phyloP scores from a whole-genome alignment of 1,140 invertebrate genomes.

The Platyscapa corneri region DNA sequence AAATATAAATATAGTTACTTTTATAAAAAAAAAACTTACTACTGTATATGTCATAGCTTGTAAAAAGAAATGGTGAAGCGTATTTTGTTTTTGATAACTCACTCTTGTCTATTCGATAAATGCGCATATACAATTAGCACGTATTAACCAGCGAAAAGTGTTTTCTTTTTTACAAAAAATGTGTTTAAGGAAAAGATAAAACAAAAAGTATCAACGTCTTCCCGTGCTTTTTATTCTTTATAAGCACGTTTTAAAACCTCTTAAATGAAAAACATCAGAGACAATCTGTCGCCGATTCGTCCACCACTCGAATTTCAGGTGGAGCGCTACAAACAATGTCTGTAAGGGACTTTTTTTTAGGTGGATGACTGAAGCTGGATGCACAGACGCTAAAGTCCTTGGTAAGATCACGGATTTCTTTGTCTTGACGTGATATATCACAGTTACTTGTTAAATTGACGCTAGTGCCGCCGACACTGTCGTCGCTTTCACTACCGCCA shows the following conservation, averaged over 20 bases:
- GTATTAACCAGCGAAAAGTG: constrained; percentile 1
- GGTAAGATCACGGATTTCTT: constrained; percentile 67
- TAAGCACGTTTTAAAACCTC: constrained; percentile 60
- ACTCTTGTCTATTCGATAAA: constrained; percentile 28
- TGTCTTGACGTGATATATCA: constrained; percentile 59
- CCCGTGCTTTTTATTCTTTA: constrained; percentile 42
- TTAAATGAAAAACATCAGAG: constrained; percentile 68
- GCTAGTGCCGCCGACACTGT: constrained; percentile 56
- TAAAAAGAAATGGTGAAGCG: constrained; percentile 29
- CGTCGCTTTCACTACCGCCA: constrained; percentile 46
- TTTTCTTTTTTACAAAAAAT: constrained; percentile 8
- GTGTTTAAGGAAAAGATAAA: constrained; percentile 17
- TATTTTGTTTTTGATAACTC: constrained; percentile 39
- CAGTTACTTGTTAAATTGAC: constrained; percentile 56
- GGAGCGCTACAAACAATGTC: constrained; percentile 53
- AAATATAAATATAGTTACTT: constrained; percentile 30
- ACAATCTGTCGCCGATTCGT: constrained; percentile 68
- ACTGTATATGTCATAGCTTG: neutral
- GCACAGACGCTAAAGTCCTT: constrained; percentile 71
- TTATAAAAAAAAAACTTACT: constrained; percentile 36
- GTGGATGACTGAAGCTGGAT: constrained; percentile 66
- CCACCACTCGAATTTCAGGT: constrained; percentile 62
- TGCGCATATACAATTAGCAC: constrained; percentile 4
- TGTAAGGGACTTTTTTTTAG: constrained; percentile 53
- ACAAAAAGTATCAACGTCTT: constrained; percentile 19